Evolutionary conservation across 2,888 invertebrate genomes (phyloP), one percentile per base, ranked within the genome.

Genomic region (Aproaerema taeniolella): DNA sequence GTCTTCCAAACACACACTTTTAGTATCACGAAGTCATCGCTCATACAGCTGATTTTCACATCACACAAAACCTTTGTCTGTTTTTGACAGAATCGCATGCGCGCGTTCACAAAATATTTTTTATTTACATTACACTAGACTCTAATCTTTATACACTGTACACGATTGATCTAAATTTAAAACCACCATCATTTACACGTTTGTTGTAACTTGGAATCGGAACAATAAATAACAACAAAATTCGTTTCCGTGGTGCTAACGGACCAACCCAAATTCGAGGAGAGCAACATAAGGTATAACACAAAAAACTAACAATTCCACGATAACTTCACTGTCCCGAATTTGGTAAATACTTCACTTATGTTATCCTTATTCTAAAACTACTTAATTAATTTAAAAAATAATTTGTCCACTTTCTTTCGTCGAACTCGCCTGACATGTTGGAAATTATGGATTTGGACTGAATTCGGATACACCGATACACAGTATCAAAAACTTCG

Each of bases 21-120:
- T 72, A 59, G 59, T 71, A 76, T 70, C 78, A 81, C 80, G 79
- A 85, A 86, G 83, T 83, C 88, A 88, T 88, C 68, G 82, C 88
- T 85, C 74, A 72, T 73, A 86, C 88, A 88, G 88, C 88, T 88
- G 88, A 88, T 83, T 82, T 77, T 68, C 82, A 81, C 83, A 80
- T 69, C 77, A 81, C 85, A 87, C 83, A 87, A 88, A 88, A 88
- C 88, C 88, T 88, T 89, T 88, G 88, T 88, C 88, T 88, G 80
- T 82, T 81, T 82, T 79, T 70, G 67, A 74, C 71, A 70, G 66
- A 71, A 76, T 82, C 88, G 88, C 88, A 88, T 88, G 88, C 88
- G 88, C 87, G 83, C 70, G 62, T 16, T 37, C 75, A 70, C 76
- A 69, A 68, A 76, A 78, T 81, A 76, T 81, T 78, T 85, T 81